Conservation (phyloP, 1,140 invertebrate genomes). For the Neodiprion virginianus region DNA sequence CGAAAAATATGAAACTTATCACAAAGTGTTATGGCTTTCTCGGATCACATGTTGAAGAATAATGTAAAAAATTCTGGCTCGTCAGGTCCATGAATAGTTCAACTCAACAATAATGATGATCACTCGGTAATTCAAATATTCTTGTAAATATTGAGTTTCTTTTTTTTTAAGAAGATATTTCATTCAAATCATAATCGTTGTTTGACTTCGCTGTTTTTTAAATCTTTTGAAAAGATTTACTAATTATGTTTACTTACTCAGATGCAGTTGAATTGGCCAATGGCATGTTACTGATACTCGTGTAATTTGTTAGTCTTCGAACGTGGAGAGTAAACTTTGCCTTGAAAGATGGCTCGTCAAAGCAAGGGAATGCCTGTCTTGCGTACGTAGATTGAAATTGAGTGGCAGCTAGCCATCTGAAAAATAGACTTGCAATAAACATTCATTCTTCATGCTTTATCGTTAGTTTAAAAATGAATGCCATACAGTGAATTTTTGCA, state of each 20-base stretch:
- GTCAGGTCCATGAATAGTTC: no score
- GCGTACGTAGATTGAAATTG: conserved; percentile 71
- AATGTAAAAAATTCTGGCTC: no score
- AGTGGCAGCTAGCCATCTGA: conserved; percentile 63
- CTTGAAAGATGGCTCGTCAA: conserved; percentile 73
- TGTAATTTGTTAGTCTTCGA: conserved; percentile 63
- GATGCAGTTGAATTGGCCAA: conserved; percentile 62
- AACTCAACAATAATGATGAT: no score
- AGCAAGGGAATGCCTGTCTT: conserved; percentile 72
- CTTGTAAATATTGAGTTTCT: no score
- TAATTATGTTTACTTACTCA: neutral
- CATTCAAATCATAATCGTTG: no score
- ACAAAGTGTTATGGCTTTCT: no score
- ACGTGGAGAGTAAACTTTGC: conserved; percentile 64
- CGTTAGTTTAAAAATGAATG: neutral
- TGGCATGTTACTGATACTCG: conserved; percentile 84
- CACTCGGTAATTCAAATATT: no score
- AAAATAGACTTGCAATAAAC: conserved; percentile 12
- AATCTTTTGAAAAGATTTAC: no score
- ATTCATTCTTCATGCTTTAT: neutral
- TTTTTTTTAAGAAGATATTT: no score
- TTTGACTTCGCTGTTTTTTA: no score
- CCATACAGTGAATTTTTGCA: neutral
- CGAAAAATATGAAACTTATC: no score
- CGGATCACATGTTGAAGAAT: no score